Conservation (phyloP, 2,113 vertebrate genomes). For the Actenoides hombroni region DNA sequence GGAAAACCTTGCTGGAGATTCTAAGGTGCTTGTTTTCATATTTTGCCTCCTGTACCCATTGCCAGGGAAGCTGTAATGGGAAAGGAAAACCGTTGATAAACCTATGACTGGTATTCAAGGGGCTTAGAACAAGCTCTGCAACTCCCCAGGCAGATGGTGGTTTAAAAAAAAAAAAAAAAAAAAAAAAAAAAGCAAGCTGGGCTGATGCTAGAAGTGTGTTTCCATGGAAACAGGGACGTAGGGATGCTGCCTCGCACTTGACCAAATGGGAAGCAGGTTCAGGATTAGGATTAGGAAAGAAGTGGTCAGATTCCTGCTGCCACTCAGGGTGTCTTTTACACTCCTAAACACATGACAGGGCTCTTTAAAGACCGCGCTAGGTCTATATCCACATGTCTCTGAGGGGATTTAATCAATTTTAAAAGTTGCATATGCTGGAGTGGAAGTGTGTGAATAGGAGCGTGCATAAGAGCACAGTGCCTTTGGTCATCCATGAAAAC, state of each 20-base stretch:
- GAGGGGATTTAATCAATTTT: neutral
- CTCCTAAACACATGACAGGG: neutral
- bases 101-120: neutral
- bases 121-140: conserved; percentile 34
- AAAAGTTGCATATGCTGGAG: neutral
- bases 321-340: neutral
- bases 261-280: conserved; percentile 61
- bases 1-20: neutral
- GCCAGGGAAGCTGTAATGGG: neutral
- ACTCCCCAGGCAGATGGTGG: conserved; percentile 72
- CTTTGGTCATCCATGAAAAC: neutral
- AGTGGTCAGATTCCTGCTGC: neutral
- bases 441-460: neutral
- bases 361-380: neutral
- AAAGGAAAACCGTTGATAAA: neutral
- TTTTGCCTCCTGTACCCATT: neutral
- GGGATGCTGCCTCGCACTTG: conserved; percentile 56
- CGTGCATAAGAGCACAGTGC: neutral
- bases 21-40: neutral
- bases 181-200: conserved; percentile 60
- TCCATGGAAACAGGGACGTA: conserved; percentile 75
- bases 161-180: conserved; percentile 18
- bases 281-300: conserved; percentile 40
- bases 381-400: neutral
- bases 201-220: conserved; percentile 70